phyloP scores from a whole-genome alignment of 2,888 invertebrate genomes.

The Lottia scabra region DNA sequence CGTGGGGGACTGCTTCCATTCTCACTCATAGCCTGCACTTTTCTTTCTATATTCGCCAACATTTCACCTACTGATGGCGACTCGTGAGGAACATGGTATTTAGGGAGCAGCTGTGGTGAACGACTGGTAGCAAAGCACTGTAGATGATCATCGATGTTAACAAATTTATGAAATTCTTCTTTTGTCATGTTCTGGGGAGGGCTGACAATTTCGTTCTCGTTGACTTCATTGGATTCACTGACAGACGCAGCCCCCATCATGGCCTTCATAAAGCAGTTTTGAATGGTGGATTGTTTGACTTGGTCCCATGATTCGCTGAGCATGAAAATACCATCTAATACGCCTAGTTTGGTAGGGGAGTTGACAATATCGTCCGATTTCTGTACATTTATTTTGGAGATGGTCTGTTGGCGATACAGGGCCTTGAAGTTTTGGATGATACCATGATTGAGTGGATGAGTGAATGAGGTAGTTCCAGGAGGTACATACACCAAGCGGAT shows the following conservation, averaged over 20 bases:
- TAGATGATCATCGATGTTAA: background rate
- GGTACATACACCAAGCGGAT: slow-evolving; percentile 1
- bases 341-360: background rate
- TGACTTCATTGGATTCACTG: background rate
- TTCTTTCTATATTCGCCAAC: background rate
- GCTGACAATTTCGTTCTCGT: background rate
- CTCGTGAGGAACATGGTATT: background rate
- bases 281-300: background rate
- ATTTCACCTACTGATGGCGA: background rate
- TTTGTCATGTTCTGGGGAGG: background rate
- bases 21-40: background rate
- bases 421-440: background rate
- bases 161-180: background rate
- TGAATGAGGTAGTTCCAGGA: slow-evolving; percentile 1
- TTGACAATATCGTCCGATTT: background rate
- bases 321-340: background rate
- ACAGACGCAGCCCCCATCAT: slow-evolving; percentile 1
- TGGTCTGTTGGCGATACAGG: slow-evolving; percentile 1
- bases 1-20: background rate
- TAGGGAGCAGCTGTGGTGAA: background rate
- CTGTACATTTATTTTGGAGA: background rate
- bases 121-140: background rate
- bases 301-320: slow-evolving; percentile 2
- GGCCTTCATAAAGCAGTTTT: background rate
- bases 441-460: slow-evolving; percentile 1